Percentiles rank a stretch among this genome's conserved stretches.
These are phyloP conservation scores for Trichogramma pretiosum DNA, from an alignment of 1,140 invertebrate species.

Conservation along the genomic window DNA sequence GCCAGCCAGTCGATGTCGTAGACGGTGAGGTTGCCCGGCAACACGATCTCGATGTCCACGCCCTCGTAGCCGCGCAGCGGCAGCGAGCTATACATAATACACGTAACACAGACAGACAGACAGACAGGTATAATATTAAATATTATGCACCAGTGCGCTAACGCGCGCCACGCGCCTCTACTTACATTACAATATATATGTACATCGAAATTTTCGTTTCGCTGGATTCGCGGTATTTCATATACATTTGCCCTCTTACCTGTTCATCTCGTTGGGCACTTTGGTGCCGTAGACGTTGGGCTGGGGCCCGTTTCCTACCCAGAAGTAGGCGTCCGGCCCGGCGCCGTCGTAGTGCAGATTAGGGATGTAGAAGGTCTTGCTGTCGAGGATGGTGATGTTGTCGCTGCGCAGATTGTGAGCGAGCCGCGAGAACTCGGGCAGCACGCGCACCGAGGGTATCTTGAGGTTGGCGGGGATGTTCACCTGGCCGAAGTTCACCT, in stretches of 20 bases:
- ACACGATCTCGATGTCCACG: slow-evolving; percentile 80
- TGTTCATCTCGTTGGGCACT: slow-evolving; percentile 79
- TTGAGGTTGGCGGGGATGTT: slow-evolving; percentile 66
- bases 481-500: slow-evolving; percentile 82
- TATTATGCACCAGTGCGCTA: no score
- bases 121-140: no score
- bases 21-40: slow-evolving; percentile 76
- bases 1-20: slow-evolving; percentile 89
- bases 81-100: slow-evolving; percentile 59
- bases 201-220: no score
- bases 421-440: slow-evolving; percentile 76
- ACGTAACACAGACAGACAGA: no score
- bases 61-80: slow-evolving; percentile 75
- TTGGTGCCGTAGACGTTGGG: slow-evolving; percentile 76
- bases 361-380: slow-evolving; percentile 86
- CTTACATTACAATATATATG: no score
- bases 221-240: no score
- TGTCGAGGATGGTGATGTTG: slow-evolving; percentile 83
- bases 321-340: slow-evolving; percentile 85
- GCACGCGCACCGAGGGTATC: slow-evolving; percentile 62
- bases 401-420: slow-evolving; percentile 82
- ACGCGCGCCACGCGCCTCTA: no score
- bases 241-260: slow-evolving; percentile 29
- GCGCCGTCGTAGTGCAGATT: slow-evolving; percentile 87
- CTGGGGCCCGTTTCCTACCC: slow-evolving; percentile 78